Evolutionary conservation across 2,888 invertebrate genomes (phyloP).

Genomic region (Helicoverpa assulta): DNA sequence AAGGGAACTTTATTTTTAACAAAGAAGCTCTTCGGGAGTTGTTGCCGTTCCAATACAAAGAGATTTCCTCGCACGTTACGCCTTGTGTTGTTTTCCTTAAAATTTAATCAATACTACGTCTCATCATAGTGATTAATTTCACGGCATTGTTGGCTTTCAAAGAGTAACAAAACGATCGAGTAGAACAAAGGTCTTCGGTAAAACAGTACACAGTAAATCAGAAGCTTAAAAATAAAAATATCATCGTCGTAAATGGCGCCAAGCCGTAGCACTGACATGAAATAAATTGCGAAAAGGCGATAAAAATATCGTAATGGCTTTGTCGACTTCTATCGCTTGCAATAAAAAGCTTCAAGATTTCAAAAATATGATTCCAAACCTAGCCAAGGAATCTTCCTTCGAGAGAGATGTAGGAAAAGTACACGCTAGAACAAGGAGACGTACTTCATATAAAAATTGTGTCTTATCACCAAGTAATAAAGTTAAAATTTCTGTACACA

Average conservation of each 20-base stretch:
- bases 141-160: not conserved
- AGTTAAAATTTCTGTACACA: conserved; percentile 34
- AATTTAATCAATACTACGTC: conserved; percentile 21
- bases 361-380: conserved; percentile 53
- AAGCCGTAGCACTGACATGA: conserved; percentile 41
- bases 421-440: conserved; percentile 35
- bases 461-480: conserved; percentile 17
- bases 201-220: conserved; percentile 31
- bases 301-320: conserved; percentile 56
- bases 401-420: conserved; percentile 25
- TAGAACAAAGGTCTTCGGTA: conserved; percentile 23
- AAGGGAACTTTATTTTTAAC: conserved; percentile 32
- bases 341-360: conserved; percentile 59
- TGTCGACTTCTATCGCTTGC: conserved; percentile 55
- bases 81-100: conserved; percentile 21
- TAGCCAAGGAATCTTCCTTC: conserved; percentile 39
- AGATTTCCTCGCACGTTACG: conserved; percentile 10
- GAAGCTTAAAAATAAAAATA: conserved; percentile 45
- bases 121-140: conserved; percentile 30
- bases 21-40: conserved; percentile 28
- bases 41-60: conserved; percentile 26
- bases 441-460: conserved; percentile 15
- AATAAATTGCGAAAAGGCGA: conserved; percentile 51
- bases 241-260: conserved; percentile 38
- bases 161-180: not conserved